phyloP scores from a whole-genome alignment of 2,113 vertebrate genomes.

The Syngnathus floridae region DNA sequence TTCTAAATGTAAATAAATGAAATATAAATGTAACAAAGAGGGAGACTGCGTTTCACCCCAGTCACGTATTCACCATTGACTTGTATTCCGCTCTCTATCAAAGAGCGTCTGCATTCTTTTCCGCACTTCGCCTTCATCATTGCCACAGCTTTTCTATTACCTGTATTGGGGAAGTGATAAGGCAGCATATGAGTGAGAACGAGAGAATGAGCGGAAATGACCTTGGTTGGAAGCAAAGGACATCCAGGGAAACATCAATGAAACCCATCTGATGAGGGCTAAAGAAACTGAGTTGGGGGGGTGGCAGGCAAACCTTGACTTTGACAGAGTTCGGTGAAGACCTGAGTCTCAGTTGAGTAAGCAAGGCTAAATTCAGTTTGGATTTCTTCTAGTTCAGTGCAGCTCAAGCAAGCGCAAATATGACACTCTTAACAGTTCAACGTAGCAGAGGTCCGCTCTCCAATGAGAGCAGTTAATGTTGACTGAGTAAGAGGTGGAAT shows the following conservation, averaged over 20 bases:
- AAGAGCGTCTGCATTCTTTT: not conserved
- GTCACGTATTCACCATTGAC: not conserved
- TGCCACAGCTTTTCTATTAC: conserved; percentile 1
- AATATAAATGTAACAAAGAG: no score
- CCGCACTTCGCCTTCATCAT: not conserved
- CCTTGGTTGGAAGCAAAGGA: conserved; percentile 55
- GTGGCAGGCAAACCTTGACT: conserved; percentile 37
- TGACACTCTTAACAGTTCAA: no score
- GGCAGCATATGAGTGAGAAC: conserved; percentile 7
- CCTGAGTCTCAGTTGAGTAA: conserved; percentile 4
- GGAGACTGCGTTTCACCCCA: no score
- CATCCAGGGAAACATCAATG: conserved; percentile 62
- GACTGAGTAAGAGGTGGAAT: no score
- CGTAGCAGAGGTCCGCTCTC: no score
- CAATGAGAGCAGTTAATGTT: no score
- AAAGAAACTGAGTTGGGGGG: conserved; percentile 24
- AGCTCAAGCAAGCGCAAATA: no score
- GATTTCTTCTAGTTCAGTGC: not conserved
- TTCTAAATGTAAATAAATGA: no score
- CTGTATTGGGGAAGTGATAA: conserved; percentile 10
- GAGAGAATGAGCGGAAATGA: conserved; percentile 27
- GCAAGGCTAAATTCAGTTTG: not conserved
- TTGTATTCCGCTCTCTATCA: not conserved
- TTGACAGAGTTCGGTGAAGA: conserved; percentile 45
- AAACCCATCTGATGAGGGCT: conserved; percentile 47